Conservation (phyloP, 2,797 vertebrate genomes). For the Pseudochirops corinnae region DNA sequence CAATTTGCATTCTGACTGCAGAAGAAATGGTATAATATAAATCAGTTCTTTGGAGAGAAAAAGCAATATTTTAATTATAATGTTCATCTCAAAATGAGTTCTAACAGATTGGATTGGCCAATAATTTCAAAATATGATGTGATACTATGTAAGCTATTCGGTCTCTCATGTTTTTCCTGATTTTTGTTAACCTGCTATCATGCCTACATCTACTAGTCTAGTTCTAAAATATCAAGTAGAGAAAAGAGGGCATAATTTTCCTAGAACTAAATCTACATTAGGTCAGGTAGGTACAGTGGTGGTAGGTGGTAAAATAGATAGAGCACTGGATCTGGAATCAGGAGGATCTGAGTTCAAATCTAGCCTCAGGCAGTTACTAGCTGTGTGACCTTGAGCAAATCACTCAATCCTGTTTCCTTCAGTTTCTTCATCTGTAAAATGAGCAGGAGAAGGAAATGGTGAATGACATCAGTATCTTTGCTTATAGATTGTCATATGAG, state of each 20-base stretch:
- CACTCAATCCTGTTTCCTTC: neutral
- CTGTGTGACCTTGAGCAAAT: neutral
- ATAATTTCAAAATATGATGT: neutral
- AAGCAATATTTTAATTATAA: slow-evolving; percentile 1
- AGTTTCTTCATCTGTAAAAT: neutral
- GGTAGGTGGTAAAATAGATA: neutral
- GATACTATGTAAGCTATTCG: neutral
- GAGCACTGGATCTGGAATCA: neutral
- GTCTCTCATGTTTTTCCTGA: neutral
- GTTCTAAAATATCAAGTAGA: neutral
- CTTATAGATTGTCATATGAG: no score
- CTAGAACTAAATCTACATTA: neutral
- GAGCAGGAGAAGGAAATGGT: neutral
- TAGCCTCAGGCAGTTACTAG: neutral
- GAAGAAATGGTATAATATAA: slow-evolving; percentile 30
- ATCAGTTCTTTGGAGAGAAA: slow-evolving; percentile 41
- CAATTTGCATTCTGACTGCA: neutral
- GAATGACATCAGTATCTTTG: neutral
- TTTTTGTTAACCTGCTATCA: neutral
- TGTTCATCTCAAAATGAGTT: neutral
- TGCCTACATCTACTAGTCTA: neutral
- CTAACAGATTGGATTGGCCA: neutral
- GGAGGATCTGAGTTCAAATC: neutral
- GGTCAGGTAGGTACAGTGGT: neutral
- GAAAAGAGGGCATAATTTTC: neutral